Base-by-base conservation (phyloP, 2,113 vertebrate genomes). In the Benitochromis conjunctus region DNA sequence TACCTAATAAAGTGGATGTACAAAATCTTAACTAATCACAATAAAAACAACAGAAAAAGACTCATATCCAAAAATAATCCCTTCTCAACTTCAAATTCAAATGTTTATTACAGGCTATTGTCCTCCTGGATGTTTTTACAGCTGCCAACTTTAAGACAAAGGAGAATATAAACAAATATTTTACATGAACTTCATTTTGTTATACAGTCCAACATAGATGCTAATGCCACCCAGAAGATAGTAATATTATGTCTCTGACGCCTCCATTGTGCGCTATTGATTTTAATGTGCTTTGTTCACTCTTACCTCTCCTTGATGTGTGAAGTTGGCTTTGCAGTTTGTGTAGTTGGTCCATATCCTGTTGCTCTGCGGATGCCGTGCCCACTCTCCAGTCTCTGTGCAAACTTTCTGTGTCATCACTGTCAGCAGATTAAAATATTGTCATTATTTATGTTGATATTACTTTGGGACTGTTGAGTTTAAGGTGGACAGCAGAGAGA, bases 311-410 rank as follows among this genome's bases (percentile, higher is more conserved):
- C 96, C 88, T 77, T 96, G 96, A 60, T 96, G 95, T 0, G 89
- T 93, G 0, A 91, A 95, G 57, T 95, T 93, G 69, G 92, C 66
- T 3, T 60, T 96, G 86, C 98, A 99, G 54, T 92, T 96, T 0
- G 97, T 99, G 80, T 96, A 99, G 94, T 99, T 97, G 1, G 98
- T 98, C 99, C 99, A 99, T 0, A 96, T 99, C 90, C 97, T 96
- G 87, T 99, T 99, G 95, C 98, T 99, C 24, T 93, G 88, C 1
- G 98, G 98, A 83, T 99, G 98, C 57, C 95, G 95, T 79, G 98
- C 97, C 99, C 99, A 99, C 36, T 97, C 94, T 26, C 99, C 98
- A 0, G 91, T 94, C 56, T 95, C 92, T 13, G 97, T 96, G 85
- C 99, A 99, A 85, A 97, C 97, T 94, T 99, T 99, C 3, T 96